A percentile compares a stretch with the other conserved stretches of the same genome.
These are phyloP conservation scores for Philhelius pedissequus DNA, from an alignment of 2,888 invertebrate genomes.

Conservation along the genomic window DNA sequence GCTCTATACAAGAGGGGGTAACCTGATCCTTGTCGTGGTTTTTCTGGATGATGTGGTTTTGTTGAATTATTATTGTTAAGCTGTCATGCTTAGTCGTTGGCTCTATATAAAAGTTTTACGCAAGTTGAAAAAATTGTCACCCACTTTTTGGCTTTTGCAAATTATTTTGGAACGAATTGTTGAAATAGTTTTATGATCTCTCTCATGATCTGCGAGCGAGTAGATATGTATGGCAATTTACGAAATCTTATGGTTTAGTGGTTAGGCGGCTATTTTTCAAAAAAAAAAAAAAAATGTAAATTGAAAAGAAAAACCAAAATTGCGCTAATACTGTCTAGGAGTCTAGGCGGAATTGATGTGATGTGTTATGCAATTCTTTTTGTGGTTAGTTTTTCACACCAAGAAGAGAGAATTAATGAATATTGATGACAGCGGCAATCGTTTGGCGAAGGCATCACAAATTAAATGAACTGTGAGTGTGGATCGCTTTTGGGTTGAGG, in stretches of 20 bases:
- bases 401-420: neutral
- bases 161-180: slow-evolving; percentile 19
- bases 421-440: neutral
- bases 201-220: neutral
- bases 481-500: neutral
- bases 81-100: slow-evolving; percentile 4
- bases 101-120: slow-evolving; percentile 38
- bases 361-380: slow-evolving; percentile 34
- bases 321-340: slow-evolving; percentile 26
- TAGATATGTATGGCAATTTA: neutral
- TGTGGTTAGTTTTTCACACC: slow-evolving; percentile 51
- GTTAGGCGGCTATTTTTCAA: slow-evolving; percentile 13
- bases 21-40: slow-evolving; percentile 27
- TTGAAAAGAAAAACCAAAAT: slow-evolving; percentile 18
- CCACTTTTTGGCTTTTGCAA: neutral
- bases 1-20: slow-evolving; percentile 39
- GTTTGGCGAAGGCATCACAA: neutral
- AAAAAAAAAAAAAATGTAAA: neutral
- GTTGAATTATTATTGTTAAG: slow-evolving; percentile 26
- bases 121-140: slow-evolving; percentile 39
- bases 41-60: slow-evolving; percentile 28
- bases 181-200: slow-evolving; percentile 21
- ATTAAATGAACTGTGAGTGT: neutral
- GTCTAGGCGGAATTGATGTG: slow-evolving; percentile 13
- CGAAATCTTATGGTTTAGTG: slow-evolving; percentile 23